Base-by-base conservation (phyloP, 1,140 invertebrate genomes). In the Drosophila erecta region DNA sequence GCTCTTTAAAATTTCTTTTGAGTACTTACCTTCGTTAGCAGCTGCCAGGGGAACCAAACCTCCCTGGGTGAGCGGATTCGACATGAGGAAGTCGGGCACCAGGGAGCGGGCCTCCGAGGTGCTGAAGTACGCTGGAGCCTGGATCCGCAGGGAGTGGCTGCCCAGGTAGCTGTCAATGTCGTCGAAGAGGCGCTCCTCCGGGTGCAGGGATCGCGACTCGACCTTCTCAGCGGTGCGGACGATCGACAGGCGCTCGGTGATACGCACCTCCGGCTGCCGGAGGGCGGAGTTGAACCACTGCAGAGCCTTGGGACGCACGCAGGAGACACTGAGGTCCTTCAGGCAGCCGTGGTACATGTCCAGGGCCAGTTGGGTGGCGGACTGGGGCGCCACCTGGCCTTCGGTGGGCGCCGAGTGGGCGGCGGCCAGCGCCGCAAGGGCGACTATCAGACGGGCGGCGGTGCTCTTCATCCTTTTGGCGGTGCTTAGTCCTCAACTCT, bases 241-340 rank as follows among this genome's bases (percentile, higher is more conserved):
- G 40, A 97, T 93, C 3, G 94, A 93, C 41, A 97, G 92, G 74
- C 96, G 95, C 4, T 96, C 94, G 2, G 96, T 96, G 46, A 97
- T 94, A 15, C 94, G 94, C 60, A 97, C 94, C 79, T 94, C 94
- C 35, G 95, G 94, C 75, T 95, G 93, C 64, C 95, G 93, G 24
- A 94, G 92, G 4, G 95, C 95, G 22, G 94, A 92, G 66, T 94
- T 95, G 41, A 96, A 93, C 94, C 96, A 97, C 47, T 94, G 93
- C 65, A 96, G 89, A 14, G 96, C 94, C 91, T 96, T 96, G 10
- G 96, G 96, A 79, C 96, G 95, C 40, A 95, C 95, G 92, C 96
- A 97, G 54, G 93, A 93, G 50, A 94, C 92, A 44, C 94, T 95
- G 77, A 95, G 94, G 75, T 94, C 93, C 78, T 94, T 94, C 12